These are phyloP conservation scores for Lepisosteus oculatus DNA, from an alignment of 2,113 vertebrate genomes.

Conservation along the genomic window DNA sequence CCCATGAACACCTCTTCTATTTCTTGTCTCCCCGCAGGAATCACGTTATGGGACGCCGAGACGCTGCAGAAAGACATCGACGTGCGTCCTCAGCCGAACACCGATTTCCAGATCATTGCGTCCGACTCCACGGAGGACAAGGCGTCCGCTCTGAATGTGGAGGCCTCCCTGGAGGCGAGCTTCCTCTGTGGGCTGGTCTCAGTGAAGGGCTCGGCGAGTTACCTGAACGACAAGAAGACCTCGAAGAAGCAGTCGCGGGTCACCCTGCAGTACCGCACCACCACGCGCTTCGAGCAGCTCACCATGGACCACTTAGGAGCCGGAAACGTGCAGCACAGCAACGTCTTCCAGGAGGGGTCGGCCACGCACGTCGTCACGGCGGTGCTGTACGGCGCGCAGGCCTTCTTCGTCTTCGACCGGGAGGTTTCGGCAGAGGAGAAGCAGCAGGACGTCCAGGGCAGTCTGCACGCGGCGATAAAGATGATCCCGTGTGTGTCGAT, in stretches of 20 bases:
- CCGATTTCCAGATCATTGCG: no score
- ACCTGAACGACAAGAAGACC: slow-evolving; percentile 34
- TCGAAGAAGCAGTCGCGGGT: slow-evolving; percentile 38
- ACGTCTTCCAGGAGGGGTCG: slow-evolving; percentile 31
- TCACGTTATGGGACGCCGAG: slow-evolving; percentile 25
- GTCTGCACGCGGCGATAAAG: background rate
- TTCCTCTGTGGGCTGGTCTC: slow-evolving; percentile 22
- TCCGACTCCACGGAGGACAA: no score
- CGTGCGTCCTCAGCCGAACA: no score
- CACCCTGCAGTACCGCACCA: slow-evolving; percentile 33
- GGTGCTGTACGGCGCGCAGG: slow-evolving; percentile 36
- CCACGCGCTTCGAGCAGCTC: slow-evolving; percentile 28
- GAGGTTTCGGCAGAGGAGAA: slow-evolving; percentile 23
- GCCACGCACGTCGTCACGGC: slow-evolving; percentile 41
- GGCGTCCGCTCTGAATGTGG: background rate
- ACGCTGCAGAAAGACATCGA: no score
- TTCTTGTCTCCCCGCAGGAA: slow-evolving; percentile 10
- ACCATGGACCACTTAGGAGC: slow-evolving; percentile 37
- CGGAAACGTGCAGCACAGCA: slow-evolving; percentile 25
- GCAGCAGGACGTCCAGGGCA: slow-evolving; percentile 9
- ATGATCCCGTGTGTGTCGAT: background rate
- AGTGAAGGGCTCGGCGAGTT: slow-evolving; percentile 35
- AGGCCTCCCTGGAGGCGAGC: slow-evolving; percentile 14
- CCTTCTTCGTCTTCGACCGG: slow-evolving; percentile 42
- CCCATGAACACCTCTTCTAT: no score